phyloP scores from a whole-genome alignment of 2,797 vertebrate species.

The Emydoidea blandingii region DNA sequence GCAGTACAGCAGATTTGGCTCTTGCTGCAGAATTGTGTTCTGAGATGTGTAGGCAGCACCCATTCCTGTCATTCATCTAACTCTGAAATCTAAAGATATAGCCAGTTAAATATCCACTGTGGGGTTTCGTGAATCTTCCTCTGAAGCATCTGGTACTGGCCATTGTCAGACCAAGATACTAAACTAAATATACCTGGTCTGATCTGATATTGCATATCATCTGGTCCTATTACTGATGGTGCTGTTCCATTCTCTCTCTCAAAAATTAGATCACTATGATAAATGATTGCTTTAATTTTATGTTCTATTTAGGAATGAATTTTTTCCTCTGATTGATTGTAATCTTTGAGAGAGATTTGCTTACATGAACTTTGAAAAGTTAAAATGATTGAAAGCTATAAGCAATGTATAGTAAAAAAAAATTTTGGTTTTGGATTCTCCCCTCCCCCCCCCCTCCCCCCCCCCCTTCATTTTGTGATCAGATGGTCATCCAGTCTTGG shows the following conservation, averaged over 20 bases:
- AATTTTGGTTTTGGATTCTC: neutral
- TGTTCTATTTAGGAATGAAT: neutral
- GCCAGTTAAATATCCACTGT: neutral
- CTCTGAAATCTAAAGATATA: neutral
- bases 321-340: neutral
- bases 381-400: rapidly evolving
- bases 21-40: neutral
- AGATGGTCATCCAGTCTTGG: constrained; percentile 94
- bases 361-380: neutral
- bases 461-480: constrained; percentile 30
- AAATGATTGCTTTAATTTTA: neutral
- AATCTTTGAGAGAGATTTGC: neutral
- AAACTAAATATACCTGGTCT: neutral
- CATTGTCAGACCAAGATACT: neutral
- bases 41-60: neutral
- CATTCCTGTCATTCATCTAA: neutral
- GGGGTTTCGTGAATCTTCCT: neutral
- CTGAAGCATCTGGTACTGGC: neutral
- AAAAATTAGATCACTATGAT: neutral
- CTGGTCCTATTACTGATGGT: neutral
- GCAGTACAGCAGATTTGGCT: neutral
- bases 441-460: too few relatives aligned
- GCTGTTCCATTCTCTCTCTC: neutral
- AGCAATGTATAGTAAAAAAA: neutral
- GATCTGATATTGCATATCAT: rapidly evolving